Evolutionary conservation across 2,113 vertebrate genomes (phyloP).

Genomic region (Motacilla tschutschensis): DNA sequence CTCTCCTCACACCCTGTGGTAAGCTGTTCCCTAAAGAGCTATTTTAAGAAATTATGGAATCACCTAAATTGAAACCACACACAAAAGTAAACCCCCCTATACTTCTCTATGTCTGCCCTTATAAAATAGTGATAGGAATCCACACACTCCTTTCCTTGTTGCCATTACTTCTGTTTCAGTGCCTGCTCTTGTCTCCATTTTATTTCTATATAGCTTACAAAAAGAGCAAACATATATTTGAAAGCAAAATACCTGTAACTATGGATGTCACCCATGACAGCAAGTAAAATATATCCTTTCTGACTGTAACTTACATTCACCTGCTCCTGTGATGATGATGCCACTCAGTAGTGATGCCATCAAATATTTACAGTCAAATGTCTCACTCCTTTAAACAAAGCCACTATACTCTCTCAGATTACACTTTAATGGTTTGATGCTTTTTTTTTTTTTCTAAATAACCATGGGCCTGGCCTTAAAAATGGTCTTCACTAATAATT

Average conservation of each 20-base stretch:
- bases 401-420: background rate
- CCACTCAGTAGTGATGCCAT: background rate
- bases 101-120: background rate
- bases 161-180: background rate
- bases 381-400: background rate
- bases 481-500: background rate
- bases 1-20: accelerated
- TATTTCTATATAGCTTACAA: background rate
- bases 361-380: background rate
- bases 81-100: background rate
- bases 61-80: background rate
- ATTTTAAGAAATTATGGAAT: background rate
- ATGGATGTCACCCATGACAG: background rate
- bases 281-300: background rate
- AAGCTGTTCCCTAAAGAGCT: background rate
- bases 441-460: background rate
- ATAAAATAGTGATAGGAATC: background rate
- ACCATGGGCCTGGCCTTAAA: background rate
- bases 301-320: background rate
- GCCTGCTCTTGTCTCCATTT: background rate
- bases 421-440: background rate
- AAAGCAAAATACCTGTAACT: background rate
- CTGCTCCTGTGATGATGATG: background rate
- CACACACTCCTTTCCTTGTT: background rate
- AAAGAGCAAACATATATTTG: background rate